phyloP scores from a whole-genome alignment of 2,888 invertebrate species.

The Cosmia trapezina region DNA sequence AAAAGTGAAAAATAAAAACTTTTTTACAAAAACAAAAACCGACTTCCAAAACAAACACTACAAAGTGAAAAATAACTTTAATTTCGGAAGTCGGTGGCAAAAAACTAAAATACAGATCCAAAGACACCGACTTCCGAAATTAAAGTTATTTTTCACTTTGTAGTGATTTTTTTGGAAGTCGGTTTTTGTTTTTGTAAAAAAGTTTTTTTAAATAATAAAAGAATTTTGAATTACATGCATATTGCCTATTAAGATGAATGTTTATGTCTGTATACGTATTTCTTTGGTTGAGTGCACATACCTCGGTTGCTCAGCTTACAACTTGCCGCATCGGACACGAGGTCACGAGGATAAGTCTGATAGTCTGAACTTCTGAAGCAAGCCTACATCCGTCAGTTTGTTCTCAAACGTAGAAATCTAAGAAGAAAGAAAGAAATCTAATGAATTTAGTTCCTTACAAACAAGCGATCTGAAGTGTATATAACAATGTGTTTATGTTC shows the following conservation, averaged over 20 bases:
- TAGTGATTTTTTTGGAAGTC: too few species aligned
- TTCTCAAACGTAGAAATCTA: constrained; percentile 38
- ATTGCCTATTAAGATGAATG: background rate
- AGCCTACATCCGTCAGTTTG: constrained; percentile 37
- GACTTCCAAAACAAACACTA: too few species aligned
- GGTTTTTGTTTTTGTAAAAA: too few species aligned
- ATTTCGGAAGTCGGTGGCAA: too few species aligned
- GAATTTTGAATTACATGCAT: too few species aligned
- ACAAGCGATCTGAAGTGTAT: constrained; percentile 56
- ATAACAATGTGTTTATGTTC: constrained; percentile 45
- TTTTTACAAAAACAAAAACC: too few species aligned
- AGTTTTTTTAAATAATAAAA: too few species aligned
- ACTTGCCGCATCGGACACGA: constrained; percentile 21
- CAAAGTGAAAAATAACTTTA: too few species aligned
- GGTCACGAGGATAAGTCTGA: constrained; percentile 46
- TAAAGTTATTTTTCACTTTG: too few species aligned
- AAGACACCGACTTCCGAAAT: too few species aligned
- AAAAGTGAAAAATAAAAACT: too few species aligned
- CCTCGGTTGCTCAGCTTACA: constrained; percentile 9
- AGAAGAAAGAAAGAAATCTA: constrained; percentile 34
- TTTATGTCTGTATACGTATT: constrained; percentile 13
- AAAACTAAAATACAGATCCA: too few species aligned
- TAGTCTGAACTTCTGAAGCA: constrained; percentile 54
- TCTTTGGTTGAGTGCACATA: constrained; percentile 18
- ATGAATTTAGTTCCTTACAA: constrained; percentile 37